Base-by-base conservation (phyloP, 2,888 invertebrate species). In the Drosophila monieri region DNA sequence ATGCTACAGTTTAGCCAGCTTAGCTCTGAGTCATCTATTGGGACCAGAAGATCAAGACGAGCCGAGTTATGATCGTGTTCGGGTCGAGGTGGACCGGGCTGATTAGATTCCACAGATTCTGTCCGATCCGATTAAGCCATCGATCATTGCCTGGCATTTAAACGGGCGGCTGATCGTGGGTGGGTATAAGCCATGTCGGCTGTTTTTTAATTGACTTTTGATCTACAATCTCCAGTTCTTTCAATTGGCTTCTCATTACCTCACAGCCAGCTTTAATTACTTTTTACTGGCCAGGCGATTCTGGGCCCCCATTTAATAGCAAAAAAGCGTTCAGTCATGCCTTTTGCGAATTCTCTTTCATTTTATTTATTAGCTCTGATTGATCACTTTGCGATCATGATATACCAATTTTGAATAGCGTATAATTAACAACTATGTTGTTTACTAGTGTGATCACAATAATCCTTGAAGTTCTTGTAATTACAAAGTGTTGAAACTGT, bases 1-100 rank as follows among this genome's bases (percentile, higher is more conserved):
- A 76, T 84, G 84, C 71, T 79, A 81, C 81, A 80, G 71, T 81
- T 81, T 74, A 69, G 67, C 70, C 74, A 25, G 27, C 44, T 51
- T 15, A 6, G 10, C 41, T 44, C 55, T 74, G 58, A 66, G 64
- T 80, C 18, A 37, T 65, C 61, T 58, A 43, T 51, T 3, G 32
- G 43, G 30, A 12, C 43, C 25, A 15, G 43, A 62, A 51, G 62
- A 62, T 49, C 49, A 65, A 48, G 56, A 56, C 51, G 67, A 57
- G 58, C 27, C 27, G 3, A 53, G 14, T 48, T 55, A 47, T 52
- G 58, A 57, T 65, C 58, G 65, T 54, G 67, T 32, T 67, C 14
- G 49, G 68, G 68, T 67, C 68, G 68, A 69, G 68, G 68, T 69
- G 53, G 68, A 67, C 68, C 27, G 37, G 46, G 12, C 39, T 69